Conservation (phyloP, 2,888 invertebrate species). For the Leistus spinibarbis region DNA sequence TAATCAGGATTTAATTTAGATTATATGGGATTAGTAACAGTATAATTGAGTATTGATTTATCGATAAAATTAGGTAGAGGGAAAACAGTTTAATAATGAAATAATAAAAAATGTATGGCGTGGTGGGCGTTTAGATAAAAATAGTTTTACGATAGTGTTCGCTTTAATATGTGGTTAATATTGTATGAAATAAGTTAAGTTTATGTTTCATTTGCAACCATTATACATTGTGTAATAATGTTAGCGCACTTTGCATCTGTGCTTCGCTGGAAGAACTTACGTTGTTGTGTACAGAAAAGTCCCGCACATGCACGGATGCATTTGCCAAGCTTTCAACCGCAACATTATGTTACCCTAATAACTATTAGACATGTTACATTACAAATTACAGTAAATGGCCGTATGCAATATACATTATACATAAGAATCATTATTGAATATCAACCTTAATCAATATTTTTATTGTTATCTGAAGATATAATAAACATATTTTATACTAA, state of each 20-base stretch:
- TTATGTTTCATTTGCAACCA: neutral
- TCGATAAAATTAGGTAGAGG: neutral
- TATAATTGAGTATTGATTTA: neutral
- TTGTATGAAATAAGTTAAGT: neutral
- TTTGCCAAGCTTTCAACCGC: neutral
- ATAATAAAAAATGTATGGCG: neutral
- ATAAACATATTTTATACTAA: too few relatives aligned
- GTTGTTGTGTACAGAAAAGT: neutral
- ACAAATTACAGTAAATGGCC: neutral
- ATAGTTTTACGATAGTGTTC: neutral
- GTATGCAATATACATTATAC: neutral
- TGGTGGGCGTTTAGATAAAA: neutral
- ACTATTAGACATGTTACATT: neutral
- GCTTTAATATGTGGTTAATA: neutral
- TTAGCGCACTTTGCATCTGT: too few relatives aligned
- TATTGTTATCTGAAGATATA: too few relatives aligned
- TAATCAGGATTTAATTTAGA: neutral
- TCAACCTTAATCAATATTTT: neutral
- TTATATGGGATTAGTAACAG: neutral
- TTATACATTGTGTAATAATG: too few relatives aligned
- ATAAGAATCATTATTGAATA: neutral
- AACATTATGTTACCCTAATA: neutral
- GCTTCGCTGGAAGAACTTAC: neutral
- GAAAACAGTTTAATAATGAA: neutral
- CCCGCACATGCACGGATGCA: neutral